Percentiles rank a stretch among this genome's conserved stretches.
phyloP scores from a whole-genome alignment of 2,797 vertebrate species.

The Avahi laniger region DNA sequence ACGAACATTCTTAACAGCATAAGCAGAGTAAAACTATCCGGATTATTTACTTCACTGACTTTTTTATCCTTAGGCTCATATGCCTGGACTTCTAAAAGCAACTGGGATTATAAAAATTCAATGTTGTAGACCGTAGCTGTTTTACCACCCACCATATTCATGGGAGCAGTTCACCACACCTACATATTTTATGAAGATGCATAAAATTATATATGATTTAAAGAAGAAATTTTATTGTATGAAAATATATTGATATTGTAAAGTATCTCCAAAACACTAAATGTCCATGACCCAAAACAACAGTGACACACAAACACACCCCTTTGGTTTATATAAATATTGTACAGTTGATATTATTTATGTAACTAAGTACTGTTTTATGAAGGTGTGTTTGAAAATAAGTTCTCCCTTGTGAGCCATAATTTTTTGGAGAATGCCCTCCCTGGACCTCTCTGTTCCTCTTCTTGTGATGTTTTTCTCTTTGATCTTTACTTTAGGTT shows the following conservation, averaged over 20 bases:
- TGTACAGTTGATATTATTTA: background rate
- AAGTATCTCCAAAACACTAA: background rate
- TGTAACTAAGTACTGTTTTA: background rate
- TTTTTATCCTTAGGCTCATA: background rate
- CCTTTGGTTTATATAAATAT: background rate
- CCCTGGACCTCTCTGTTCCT: background rate
- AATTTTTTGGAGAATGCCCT: background rate
- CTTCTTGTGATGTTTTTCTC: background rate
- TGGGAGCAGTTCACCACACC: background rate
- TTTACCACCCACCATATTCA: background rate
- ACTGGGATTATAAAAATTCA: background rate
- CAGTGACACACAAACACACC: background rate
- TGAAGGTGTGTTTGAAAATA: background rate
- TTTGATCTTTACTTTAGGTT: constrained; percentile 42
- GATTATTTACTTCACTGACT: background rate
- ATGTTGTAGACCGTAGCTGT: background rate
- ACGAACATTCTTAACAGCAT: background rate
- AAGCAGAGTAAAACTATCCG: background rate
- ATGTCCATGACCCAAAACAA: background rate
- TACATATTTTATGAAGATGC: background rate
- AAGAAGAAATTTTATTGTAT: background rate
- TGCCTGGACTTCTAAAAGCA: background rate
- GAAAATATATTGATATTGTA: background rate
- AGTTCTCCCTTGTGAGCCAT: background rate
- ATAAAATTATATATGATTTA: background rate